Evolutionary conservation across 2,797 vertebrate species (phyloP).

Genomic region (Coregonus sp.): DNA sequence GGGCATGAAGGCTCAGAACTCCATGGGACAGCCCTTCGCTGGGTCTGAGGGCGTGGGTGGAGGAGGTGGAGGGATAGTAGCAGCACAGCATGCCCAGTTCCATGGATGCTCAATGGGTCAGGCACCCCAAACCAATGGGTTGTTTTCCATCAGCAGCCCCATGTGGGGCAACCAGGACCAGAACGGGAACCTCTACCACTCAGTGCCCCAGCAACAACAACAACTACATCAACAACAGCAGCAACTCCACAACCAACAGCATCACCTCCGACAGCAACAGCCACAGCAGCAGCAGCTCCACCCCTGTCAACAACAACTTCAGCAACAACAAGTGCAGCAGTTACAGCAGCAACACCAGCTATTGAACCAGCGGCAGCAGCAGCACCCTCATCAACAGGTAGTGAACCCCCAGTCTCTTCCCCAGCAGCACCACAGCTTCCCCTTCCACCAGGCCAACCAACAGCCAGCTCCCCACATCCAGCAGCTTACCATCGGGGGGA

Average conservation of each 20-base stretch:
- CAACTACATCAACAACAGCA: slow-evolving; percentile 78
- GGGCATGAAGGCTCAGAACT: slow-evolving; percentile 84
- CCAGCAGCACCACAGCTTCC: slow-evolving; percentile 87
- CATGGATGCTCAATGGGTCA: slow-evolving; percentile 83
- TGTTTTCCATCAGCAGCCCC: slow-evolving; percentile 92
- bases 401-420: slow-evolving; percentile 86
- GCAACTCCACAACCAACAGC: slow-evolving; percentile 79
- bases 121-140: slow-evolving; percentile 86
- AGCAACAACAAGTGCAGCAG: slow-evolving; percentile 60
- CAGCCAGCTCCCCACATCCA: slow-evolving; percentile 65
- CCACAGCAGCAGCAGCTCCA: slow-evolving; percentile 74
- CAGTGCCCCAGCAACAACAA: slow-evolving; percentile 80
- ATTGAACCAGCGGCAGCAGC: slow-evolving; percentile 76
- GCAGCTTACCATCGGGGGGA: slow-evolving; percentile 73
- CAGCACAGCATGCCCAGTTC: slow-evolving; percentile 85
- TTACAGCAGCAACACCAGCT: slow-evolving; percentile 69
- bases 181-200: slow-evolving; percentile 90
- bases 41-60: slow-evolving; percentile 45
- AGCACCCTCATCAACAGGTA: slow-evolving; percentile 81
- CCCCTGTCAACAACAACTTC: slow-evolving; percentile 29
- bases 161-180: slow-evolving; percentile 97
- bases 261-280: slow-evolving; percentile 78
- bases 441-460: slow-evolving; percentile 87
- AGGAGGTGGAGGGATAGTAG: slow-evolving; percentile 70
- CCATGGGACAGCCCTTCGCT: slow-evolving; percentile 68